These are phyloP conservation scores for Nibea coibor DNA, from an alignment of 2,113 vertebrate species.

Conservation along the genomic window DNA sequence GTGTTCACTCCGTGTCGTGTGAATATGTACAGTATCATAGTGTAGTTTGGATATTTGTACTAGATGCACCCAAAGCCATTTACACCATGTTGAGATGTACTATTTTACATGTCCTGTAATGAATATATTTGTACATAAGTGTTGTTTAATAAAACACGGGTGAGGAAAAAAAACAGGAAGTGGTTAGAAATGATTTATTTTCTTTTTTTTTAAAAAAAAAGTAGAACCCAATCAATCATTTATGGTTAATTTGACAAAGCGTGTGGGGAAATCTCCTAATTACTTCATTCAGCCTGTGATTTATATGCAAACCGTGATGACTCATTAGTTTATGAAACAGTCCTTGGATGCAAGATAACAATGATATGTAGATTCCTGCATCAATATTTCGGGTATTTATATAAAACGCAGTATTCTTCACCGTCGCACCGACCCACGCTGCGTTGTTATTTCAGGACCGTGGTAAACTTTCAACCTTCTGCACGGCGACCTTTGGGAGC, in stretches of 20 bases:
- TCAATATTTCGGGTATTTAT: background rate
- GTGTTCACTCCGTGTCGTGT: slow-evolving; percentile 65
- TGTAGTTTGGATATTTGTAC: slow-evolving; percentile 74
- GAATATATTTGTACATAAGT: slow-evolving; percentile 77
- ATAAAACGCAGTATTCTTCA: background rate
- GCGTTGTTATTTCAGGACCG: background rate
- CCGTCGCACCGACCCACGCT: background rate
- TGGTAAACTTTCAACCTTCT: background rate
- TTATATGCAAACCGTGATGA: slow-evolving; percentile 26
- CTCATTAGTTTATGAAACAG: slow-evolving; percentile 21
- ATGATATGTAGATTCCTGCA: background rate
- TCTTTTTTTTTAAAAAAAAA: slow-evolving; percentile 14
- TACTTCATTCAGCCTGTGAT: slow-evolving; percentile 34
- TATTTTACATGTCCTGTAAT: slow-evolving; percentile 79
- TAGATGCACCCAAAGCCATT: slow-evolving; percentile 74
- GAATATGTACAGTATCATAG: slow-evolving; percentile 59
- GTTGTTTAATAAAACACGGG: slow-evolving; percentile 78
- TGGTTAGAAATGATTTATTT: background rate
- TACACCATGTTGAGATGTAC: slow-evolving; percentile 70
- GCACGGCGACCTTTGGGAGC: background rate
- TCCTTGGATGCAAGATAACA: slow-evolving; percentile 28
- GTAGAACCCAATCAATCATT: slow-evolving; percentile 27
- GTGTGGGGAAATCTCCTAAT: slow-evolving; percentile 35
- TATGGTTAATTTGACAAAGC: slow-evolving; percentile 27
- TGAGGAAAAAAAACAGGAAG: background rate